Conservation (phyloP, 2,113 vertebrate species). For the Scartelaos histophorus region DNA sequence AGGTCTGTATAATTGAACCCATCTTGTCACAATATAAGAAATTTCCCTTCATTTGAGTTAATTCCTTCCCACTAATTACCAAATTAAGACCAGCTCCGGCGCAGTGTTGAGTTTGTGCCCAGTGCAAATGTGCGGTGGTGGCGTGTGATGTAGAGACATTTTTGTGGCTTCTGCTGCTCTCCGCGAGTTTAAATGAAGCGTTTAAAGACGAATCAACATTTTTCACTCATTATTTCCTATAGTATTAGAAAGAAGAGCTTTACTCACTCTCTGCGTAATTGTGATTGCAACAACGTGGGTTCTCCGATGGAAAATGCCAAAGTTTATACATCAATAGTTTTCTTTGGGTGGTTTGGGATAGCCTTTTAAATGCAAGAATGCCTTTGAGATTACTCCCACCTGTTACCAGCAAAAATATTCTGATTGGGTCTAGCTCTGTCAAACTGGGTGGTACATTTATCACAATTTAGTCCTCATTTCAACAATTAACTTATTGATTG, state of each 20-base stretch:
- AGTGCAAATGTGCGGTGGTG: slow-evolving; percentile 11
- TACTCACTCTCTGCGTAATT: slow-evolving; percentile 56
- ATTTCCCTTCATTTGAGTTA: background rate
- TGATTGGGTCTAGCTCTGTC: slow-evolving; percentile 29
- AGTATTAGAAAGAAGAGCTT: slow-evolving; percentile 75
- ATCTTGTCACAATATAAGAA: background rate
- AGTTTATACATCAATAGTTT: slow-evolving; percentile 51
- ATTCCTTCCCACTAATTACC: background rate
- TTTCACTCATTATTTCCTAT: slow-evolving; percentile 61
- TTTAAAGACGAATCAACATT: slow-evolving; percentile 39
- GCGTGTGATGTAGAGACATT: slow-evolving; percentile 46
- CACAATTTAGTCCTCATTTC: slow-evolving; percentile 9
- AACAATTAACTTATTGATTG: slow-evolving; percentile 15
- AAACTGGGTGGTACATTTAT: slow-evolving; percentile 36
- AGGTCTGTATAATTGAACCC: background rate
- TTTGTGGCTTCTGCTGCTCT: slow-evolving; percentile 46
- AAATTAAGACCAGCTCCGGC: slow-evolving; percentile 35
- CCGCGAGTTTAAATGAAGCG: slow-evolving; percentile 36
- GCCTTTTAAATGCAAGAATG: slow-evolving; percentile 66
- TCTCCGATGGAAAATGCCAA: slow-evolving; percentile 43
- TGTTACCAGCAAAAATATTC: slow-evolving; percentile 53
- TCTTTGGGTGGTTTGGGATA: slow-evolving; percentile 54
- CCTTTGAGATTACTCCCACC: slow-evolving; percentile 76
- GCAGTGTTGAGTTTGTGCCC: slow-evolving; percentile 17
- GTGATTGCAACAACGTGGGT: slow-evolving; percentile 77